Evolutionary conservation across 2,113 vertebrate genomes (phyloP), one percentile per base, ranked within the genome.

Genomic region (Cephalopterus ornatus): DNA sequence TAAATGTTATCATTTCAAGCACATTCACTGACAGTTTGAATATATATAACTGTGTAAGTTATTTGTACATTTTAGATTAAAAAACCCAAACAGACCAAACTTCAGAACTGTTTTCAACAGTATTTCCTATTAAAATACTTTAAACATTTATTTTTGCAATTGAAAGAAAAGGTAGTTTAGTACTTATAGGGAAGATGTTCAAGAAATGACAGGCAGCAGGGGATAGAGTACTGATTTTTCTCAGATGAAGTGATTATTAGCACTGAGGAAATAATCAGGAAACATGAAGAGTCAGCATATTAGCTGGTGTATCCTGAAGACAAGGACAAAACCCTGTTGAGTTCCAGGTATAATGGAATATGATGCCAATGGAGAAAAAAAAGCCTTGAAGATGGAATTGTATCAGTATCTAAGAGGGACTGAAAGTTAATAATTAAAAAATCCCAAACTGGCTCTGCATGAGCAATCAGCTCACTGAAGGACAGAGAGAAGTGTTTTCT

Each of bases 221-320:
- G 62, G 89, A 80, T 0, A 82, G 19, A 72, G 53, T 12, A 62
- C 73, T 75, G 72, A 61, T 78, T 92, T 95, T 94, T 91, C 88
- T 87, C 73, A 76, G 66, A 85, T 70, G 68, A 94, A 84, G 80
- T 53, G 73, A 89, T 92, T 95, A 94, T 84, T 75, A 91, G 70
- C 80, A 72, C 37, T 52, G 58, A 93, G 73, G 37, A 93, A 83
- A 91, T 56, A 56, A 92, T 74, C 70, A 62, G 53, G 61, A 78
- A 93, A 89, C 53, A 61, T 32, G 65, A 95, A 71, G 65, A 88
- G 41, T 93, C 90, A 94, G 94, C 92, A 91, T 89, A 80, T 87
- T 68, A 42, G 72, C 73, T 79, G 49, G 47, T 72, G 37, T 65
- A 49, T 78, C 86, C 85, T 66, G 77, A 95, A 96, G 73, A 92